Percentiles rank a stretch among this genome's conserved stretches.
Evolutionary conservation across 2,113 vertebrate genomes (phyloP).

Genomic region (Stomatorhinus ivindoensis): DNA sequence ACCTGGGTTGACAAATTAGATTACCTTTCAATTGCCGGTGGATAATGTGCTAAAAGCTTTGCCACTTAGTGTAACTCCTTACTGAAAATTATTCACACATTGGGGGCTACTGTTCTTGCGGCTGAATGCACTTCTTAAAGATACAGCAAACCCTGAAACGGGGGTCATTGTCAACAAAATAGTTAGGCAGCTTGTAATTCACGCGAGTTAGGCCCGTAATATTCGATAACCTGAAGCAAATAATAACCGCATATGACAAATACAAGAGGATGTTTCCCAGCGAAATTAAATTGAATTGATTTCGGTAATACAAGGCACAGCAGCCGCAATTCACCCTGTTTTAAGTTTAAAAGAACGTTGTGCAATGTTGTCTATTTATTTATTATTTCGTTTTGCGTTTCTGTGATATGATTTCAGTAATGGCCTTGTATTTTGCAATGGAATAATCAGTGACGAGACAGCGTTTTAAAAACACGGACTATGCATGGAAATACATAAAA

Average conservation of each 20-base stretch:
- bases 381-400: neutral
- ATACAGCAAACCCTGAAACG: slow-evolving; percentile 29
- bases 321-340: neutral
- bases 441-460: neutral
- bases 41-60: slow-evolving; percentile 98
- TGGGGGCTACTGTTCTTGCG: slow-evolving; percentile 49
- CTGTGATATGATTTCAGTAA: neutral
- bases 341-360: neutral
- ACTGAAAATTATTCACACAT: slow-evolving; percentile 85
- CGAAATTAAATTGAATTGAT: neutral
- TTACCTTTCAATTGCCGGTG: slow-evolving; percentile 78
- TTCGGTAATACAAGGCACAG: neutral
- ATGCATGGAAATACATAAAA: neutral
- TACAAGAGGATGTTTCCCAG: neutral
- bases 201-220: neutral
- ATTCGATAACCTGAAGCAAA: neutral
- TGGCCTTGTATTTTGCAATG: neutral
- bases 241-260: neutral
- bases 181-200: neutral
- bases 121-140: slow-evolving; percentile 40
- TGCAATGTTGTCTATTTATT: neutral
- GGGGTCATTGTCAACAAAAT: slow-evolving; percentile 1
- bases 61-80: slow-evolving; percentile 73
- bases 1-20: slow-evolving; percentile 71
- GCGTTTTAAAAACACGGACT: neutral